Conservation (phyloP, 2,113 vertebrate genomes). For the Trochalopteron elliotii region DNA sequence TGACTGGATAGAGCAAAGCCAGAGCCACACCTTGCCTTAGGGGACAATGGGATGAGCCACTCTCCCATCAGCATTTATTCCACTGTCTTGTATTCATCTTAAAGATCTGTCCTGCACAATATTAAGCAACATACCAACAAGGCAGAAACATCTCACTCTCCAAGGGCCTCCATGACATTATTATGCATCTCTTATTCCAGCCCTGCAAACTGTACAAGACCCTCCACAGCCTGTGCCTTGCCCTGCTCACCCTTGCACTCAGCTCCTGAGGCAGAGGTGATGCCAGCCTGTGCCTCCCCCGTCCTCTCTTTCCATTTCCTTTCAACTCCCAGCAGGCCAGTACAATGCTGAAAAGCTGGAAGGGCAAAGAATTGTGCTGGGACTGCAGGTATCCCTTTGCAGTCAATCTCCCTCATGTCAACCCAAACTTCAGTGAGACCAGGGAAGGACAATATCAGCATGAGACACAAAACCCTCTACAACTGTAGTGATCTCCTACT, state of each 20-base stretch:
- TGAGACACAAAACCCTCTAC: not conserved
- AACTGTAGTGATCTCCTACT: not conserved
- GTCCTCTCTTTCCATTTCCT: not conserved
- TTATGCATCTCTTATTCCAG: not conserved
- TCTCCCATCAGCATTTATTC: not conserved
- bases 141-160: not conserved
- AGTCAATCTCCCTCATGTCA: not conserved
- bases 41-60: not conserved
- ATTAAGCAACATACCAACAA: not conserved
- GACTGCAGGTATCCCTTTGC: not conserved
- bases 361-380: not conserved
- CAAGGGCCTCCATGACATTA: not conserved
- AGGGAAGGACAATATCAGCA: not conserved
- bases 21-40: conserved; percentile 9
- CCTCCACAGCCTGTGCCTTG: not conserved
- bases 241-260: not conserved
- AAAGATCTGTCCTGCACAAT: not conserved
- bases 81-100: not conserved
- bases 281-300: not conserved
- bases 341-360: not conserved
- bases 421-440: not conserved
- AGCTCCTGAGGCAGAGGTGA: rapidly evolving
- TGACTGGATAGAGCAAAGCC: not conserved
- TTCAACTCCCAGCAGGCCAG: not conserved
- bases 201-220: not conserved